These are phyloP conservation scores for Melanotaenia nigrans DNA, from an alignment of 2,797 vertebrate species.

Conservation along the genomic window DNA sequence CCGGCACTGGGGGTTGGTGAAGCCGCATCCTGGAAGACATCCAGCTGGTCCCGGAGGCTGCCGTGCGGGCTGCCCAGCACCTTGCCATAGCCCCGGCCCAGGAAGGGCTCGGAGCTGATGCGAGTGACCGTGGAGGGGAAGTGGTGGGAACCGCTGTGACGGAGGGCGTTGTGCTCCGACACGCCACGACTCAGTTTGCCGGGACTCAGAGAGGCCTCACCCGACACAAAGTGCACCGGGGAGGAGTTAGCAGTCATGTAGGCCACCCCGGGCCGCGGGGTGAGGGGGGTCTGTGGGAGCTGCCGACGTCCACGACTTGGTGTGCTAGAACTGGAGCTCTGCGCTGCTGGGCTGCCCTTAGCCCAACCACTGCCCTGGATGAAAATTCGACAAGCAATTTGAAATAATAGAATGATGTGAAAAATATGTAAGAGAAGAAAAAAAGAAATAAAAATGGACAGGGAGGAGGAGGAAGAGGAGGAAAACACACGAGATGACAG, in stretches of 20 bases:
- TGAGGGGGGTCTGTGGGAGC: conserved; percentile 94
- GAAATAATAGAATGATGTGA: conserved; percentile 82
- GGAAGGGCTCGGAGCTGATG: conserved; percentile 90
- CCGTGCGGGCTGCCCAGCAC: conserved; percentile 65
- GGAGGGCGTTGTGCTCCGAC: conserved; percentile 92
- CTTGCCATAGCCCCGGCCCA: conserved; percentile 75
- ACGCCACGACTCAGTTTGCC: conserved; percentile 89
- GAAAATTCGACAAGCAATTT: conserved; percentile 92
- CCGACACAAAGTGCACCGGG: conserved; percentile 87
- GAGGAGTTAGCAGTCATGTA: conserved; percentile 96
- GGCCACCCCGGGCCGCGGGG: conserved; percentile 91
- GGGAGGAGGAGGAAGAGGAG: conserved; percentile 10
- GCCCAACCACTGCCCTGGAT: conserved; percentile 94
- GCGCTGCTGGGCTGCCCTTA: conserved; percentile 89
- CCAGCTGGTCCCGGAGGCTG: conserved; percentile 84
- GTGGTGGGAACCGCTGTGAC: conserved; percentile 79
- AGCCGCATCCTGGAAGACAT: conserved; percentile 88
- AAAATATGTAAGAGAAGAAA: conserved; percentile 53
- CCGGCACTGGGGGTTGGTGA: conserved; percentile 74
- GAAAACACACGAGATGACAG: conserved; percentile 34
- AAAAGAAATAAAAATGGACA: conserved; percentile 37
- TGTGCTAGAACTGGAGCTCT: conserved; percentile 91
- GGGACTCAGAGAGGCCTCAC: conserved; percentile 83
- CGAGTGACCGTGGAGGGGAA: conserved; percentile 83
- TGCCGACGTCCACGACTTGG: conserved; percentile 92